Percentiles rank a stretch among this genome's conserved stretches.
Conservation (phyloP, 1,140 invertebrate genomes). For the Eulimnadia texana region DNA sequence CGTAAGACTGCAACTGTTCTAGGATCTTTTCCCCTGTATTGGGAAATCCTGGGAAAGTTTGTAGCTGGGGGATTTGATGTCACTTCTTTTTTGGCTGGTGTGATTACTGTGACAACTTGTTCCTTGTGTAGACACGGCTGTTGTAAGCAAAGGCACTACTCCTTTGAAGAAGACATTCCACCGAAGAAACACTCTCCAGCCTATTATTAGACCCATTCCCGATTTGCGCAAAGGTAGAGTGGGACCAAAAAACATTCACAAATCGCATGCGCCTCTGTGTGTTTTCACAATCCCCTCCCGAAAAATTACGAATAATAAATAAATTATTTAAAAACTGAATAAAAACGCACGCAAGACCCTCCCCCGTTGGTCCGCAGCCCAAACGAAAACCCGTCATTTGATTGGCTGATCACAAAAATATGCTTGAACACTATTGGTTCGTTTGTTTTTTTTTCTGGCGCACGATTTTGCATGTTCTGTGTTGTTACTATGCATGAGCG, state of each 20-base stretch:
- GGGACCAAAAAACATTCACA: neutral
- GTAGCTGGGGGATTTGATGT: no score
- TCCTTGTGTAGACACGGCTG: constrained; percentile 4
- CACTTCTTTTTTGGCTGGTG: no score
- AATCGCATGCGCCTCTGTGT: neutral
- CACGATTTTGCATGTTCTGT: neutral
- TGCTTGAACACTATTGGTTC: no score
- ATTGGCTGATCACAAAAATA: no score
- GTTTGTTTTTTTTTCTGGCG: neutral
- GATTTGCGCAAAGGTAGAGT: constrained; percentile 18
- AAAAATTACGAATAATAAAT: neutral
- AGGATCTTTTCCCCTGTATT: no score
- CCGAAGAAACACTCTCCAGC: constrained; percentile 6
- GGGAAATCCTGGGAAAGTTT: no score
- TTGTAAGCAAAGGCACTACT: constrained; percentile 3
- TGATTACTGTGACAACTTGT: no score
- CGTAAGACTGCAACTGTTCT: no score
- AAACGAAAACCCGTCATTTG: neutral
- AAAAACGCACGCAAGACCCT: neutral
- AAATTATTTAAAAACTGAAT: neutral
- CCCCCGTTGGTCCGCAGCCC: neutral
- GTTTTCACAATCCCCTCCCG: constrained; percentile 18
- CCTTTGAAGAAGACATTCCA: constrained; percentile 2
- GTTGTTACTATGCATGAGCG: no score
- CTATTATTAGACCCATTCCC: constrained; percentile 19